Evolutionary conservation across 1,140 invertebrate genomes (phyloP), one percentile per base, ranked within the genome.

Genomic region (Ptiloglossa arizonensis): DNA sequence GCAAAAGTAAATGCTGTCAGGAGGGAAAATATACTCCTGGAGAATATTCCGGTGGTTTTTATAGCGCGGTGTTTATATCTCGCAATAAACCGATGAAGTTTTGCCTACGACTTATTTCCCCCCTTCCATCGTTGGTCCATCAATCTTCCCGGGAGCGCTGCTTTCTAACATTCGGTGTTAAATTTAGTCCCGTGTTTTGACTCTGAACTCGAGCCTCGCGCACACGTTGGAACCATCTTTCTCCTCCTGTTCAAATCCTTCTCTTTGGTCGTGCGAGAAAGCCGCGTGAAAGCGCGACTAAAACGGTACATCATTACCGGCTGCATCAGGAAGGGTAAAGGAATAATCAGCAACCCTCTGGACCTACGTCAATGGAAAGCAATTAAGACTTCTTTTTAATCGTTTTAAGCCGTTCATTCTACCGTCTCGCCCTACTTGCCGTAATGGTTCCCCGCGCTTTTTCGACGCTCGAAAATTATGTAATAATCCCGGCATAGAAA

Each of bases 301-400:
- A 73, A 73, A 44, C 17, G 41, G 29, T 35, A 22, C 38, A 48
- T 71, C 46, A 38, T 63, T 72, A 50, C 29, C 5, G 41, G 24
- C 27, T 35, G 32, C 9, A 17, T 38, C 44, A 15, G 3, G 27
- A 24, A 41, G 24, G 60, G 6, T 27, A n/a, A 73, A 24, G 38
- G 50, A 54, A 66, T 66, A 57, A 67, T 66, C 38, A 67, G 46
- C 32, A 24, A 66, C 56, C 69, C 56, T 59, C 27, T 32, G 52
- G 52, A 54, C 27, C 44, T 57, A 24, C 46, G 38, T 74, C 72
- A 74, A 74, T 57, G 62, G n/a, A 74, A 74, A 57, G 60, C 63
- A 74, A 74, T 67, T 67, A 74, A 67, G 50, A 35, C 8, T 57
- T 57, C 62, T 66, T 67, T 74, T 66, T 74, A 66, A 74, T 74